These are phyloP conservation scores for Asbolus verrucosus DNA, from an alignment of 1,140 invertebrate species.

Conservation along the genomic window DNA sequence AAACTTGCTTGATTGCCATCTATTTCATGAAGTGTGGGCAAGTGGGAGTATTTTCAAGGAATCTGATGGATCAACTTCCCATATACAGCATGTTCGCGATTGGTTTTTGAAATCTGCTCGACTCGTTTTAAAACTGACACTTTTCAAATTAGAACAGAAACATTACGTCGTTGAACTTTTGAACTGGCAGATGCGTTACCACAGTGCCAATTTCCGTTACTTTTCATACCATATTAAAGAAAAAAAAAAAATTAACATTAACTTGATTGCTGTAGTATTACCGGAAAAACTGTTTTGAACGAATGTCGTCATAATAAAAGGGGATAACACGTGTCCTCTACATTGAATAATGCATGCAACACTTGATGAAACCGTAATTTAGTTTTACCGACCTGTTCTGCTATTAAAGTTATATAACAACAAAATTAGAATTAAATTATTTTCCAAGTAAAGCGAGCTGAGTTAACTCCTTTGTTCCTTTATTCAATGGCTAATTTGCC, in stretches of 20 bases:
- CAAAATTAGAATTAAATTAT: background rate
- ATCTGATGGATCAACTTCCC: slow-evolving; percentile 19
- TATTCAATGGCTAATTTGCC: background rate
- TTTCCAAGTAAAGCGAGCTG: background rate
- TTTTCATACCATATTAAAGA: background rate
- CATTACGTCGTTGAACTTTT: slow-evolving; percentile 21
- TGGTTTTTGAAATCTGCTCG: background rate
- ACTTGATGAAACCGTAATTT: slow-evolving; percentile 13
- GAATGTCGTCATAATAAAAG: background rate
- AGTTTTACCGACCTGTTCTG: slow-evolving; percentile 1
- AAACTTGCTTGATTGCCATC: background rate
- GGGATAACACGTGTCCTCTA: slow-evolving; percentile 8
- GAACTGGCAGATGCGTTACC: no score
- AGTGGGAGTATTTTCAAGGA: slow-evolving; percentile 20
- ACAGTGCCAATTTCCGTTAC: slow-evolving; percentile 23
- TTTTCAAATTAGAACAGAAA: slow-evolving; percentile 25
- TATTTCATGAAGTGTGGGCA: slow-evolving; percentile 4
- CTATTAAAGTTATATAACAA: background rate
- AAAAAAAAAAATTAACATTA: slow-evolving; percentile 1
- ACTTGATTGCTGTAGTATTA: background rate
- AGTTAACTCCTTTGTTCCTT: background rate
- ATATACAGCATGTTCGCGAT: slow-evolving; percentile 22
- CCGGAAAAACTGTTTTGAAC: background rate
- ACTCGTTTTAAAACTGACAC: background rate
- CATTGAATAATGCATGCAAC: slow-evolving; percentile 14